phyloP scores from a whole-genome alignment of 2,797 vertebrate genomes.

The Numenius phaeopus region DNA sequence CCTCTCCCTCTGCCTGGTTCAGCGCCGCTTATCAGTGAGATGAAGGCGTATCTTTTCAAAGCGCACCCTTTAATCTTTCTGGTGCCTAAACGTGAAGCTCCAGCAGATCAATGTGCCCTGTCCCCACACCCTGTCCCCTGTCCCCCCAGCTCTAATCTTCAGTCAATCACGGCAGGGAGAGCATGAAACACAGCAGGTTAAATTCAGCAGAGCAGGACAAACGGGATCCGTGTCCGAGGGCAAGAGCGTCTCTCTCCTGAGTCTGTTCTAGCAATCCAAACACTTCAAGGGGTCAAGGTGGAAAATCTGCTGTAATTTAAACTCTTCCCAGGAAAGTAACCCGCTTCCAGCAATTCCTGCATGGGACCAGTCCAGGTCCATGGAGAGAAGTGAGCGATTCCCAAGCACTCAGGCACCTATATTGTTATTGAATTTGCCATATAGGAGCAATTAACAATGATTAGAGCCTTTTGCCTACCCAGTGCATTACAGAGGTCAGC shows the following conservation, averaged over 20 bases:
- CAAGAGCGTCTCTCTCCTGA: background rate
- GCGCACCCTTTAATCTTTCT: background rate
- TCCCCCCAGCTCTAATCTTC: background rate
- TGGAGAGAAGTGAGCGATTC: background rate
- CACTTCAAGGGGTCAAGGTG: background rate
- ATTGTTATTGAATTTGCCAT: background rate
- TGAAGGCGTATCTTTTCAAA: background rate
- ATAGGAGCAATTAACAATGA: background rate
- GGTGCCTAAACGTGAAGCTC: constrained; percentile 19
- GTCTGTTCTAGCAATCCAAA: background rate
- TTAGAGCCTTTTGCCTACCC: background rate
- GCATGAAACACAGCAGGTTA: background rate
- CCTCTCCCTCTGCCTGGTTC: background rate
- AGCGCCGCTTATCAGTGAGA: background rate
- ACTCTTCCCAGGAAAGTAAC: background rate
- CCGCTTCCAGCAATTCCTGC: background rate
- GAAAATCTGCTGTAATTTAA: background rate
- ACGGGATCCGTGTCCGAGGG: background rate
- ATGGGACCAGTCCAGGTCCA: background rate
- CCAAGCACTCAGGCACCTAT: background rate
- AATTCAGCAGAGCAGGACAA: constrained; percentile 37
- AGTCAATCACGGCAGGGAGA: background rate
- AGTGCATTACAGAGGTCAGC: background rate
- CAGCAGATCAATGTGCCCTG: background rate
- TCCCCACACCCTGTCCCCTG: fast-evolving